Evolutionary conservation across 1,140 invertebrate species (phyloP), one percentile per base, ranked within the genome.

Genomic region (Telenomus remus): DNA sequence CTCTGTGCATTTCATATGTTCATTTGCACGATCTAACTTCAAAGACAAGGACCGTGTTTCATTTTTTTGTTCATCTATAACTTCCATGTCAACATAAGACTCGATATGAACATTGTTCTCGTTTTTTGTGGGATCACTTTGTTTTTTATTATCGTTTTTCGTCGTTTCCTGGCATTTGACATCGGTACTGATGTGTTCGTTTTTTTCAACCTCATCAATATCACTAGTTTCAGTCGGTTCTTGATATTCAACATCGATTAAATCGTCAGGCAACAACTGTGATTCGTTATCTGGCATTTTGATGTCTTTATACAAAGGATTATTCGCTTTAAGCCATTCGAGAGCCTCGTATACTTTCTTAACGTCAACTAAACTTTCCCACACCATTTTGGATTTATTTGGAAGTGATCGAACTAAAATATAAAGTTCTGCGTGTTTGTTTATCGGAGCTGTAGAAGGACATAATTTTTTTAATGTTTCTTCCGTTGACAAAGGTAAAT

Each of bases 401-500:
- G 68, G 74, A 43, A 77, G 15, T 4, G 63, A 43, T 11, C 81
- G 64, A 7, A 83, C 70, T 47, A 84, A 47, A 79, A 85, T 81
- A 47, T 77, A 74, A 19, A 85, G 50, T 76, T 83, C 75, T 12
- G 75, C 61, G 51, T 82, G 76, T 15, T 42, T 39, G 73, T 81
- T 80, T 1, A 84, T 63, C 2, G 76, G 59, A 15, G 54, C 70
- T 0, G 27, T 69, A 12, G 75, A 27, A 14, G 69, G 46, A 68
- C 73, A 79, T 76, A 73, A 61, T 80, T 84, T 70, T 78, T 76
- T 19, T 75, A 61, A 10, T 11, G 80, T 84, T 71, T 82, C 61
- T 71, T 82, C 64, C 8, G 82, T 39, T 5, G 81, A 78, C 50
- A 85, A 74, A 11, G 81, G 83, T 19, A 84, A 68, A 78, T 85